phyloP scores from a whole-genome alignment of 2,888 invertebrate species.

The Sarcophaga carnaria region DNA sequence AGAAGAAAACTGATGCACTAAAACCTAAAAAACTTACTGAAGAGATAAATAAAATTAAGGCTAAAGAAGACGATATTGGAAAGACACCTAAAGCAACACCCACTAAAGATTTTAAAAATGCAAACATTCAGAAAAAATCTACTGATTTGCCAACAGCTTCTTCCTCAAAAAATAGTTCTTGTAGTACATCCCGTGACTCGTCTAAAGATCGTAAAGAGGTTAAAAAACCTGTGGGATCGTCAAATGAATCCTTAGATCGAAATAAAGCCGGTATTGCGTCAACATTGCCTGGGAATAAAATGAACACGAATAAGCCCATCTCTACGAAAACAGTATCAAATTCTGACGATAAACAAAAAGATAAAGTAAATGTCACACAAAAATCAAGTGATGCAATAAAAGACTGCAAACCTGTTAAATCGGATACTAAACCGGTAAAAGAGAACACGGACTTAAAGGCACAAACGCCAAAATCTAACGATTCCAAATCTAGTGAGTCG shows the following conservation, averaged over 20 bases:
- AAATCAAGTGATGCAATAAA: not conserved
- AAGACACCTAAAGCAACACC: not conserved
- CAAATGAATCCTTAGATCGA: not conserved
- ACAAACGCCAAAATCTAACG: not conserved
- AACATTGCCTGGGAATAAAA: not conserved
- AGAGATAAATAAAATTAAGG: not conserved
- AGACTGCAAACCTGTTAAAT: not conserved
- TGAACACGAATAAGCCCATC: not conserved
- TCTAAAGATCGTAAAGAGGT: slow-evolving; percentile 45
- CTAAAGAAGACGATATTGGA: slow-evolving; percentile 6
- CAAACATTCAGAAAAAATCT: not conserved
- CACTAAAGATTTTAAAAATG: not conserved
- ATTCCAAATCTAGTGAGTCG: not conserved
- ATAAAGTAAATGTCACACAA: slow-evolving; percentile 1
- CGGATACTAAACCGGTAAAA: not conserved
- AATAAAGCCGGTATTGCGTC: not conserved
- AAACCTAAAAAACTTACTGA: slow-evolving; percentile 10
- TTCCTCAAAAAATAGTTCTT: not conserved
- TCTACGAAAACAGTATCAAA: not conserved
- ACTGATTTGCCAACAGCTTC: not conserved
- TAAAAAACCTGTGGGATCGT: not conserved
- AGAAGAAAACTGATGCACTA: not conserved
- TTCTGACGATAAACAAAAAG: not conserved
- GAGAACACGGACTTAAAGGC: not conserved
- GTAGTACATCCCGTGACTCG: slow-evolving; percentile 20